Evolutionary conservation across 2,113 vertebrate genomes (phyloP), one percentile per base, ranked within the genome.

Genomic region (Uria aalge): DNA sequence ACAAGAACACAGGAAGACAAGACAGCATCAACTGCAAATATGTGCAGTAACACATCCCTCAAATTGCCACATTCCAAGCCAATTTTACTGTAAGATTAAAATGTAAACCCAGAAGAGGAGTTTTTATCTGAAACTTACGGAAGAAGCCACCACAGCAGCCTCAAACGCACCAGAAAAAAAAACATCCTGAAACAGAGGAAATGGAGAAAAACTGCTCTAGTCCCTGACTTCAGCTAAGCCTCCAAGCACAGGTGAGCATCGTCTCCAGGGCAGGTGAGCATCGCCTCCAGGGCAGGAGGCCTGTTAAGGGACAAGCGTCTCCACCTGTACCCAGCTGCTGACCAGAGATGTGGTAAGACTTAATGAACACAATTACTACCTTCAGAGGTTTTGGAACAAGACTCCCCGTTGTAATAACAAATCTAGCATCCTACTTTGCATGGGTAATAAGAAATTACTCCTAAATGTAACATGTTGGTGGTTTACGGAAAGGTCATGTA

Each of bases 81-180:
- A 15, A 16, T 12, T 38, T 41, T 12, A 41, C 14, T 4, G 2
- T 13, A 55, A 38, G 8, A 43, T 26, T 21, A 55, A 67, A 55
- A 36, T 1, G 2, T 11, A 56, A 29, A 3, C 15, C 47, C 26
- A 7, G 30, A 19, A 72, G 21, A 8, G 53, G 19, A 56, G 38
- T 27, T 79, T 40, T 59, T 23, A 74, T 6, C 47, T 50, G 30
- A 67, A 73, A 47, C 32, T 45, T 62, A 50, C 18, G 11, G 16
- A 30, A 43, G 13, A 40, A n/a, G 5, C 1, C 2, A 34, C 20
- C 24, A 13, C 21, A 2, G n/a, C 1, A 71, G 36, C 19, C 29
- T 60, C 11, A 0, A 56, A 50, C 0, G 0, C 32, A 17, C 13
- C 32, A 22, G 18, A 50, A 60, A 21, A 19, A 15, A 55, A 55